Conservation (phyloP, 2,888 invertebrate genomes). For the Eugnorisma glareosa region DNA sequence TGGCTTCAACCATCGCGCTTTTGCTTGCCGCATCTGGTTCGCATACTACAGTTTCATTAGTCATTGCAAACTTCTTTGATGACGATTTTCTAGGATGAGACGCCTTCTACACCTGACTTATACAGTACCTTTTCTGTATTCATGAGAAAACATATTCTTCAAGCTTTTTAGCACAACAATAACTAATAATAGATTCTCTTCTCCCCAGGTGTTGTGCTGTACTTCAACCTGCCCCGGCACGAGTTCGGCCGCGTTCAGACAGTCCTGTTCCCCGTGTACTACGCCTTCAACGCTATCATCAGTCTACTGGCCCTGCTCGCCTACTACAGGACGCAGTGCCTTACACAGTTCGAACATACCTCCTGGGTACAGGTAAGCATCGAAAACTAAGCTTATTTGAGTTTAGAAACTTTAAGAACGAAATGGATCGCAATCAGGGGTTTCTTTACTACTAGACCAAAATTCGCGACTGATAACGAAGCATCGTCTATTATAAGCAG, state of each 20-base stretch:
- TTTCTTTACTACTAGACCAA: not conserved
- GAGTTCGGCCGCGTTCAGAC: conserved; percentile 97
- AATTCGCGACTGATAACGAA: not conserved
- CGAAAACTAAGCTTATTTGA: not conserved
- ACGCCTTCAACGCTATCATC: conserved; percentile 94
- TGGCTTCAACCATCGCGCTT: not conserved
- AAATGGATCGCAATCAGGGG: not conserved
- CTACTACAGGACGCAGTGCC: conserved; percentile 92
- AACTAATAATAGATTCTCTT: conserved; percentile 59
- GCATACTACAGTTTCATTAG: not conserved
- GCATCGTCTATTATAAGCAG: too few relatives aligned
- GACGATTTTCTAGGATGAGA: not conserved
- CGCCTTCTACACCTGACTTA: not conserved
- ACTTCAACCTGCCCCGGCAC: conserved; percentile 96
- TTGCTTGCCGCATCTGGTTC: not conserved
- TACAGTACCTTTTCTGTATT: not conserved
- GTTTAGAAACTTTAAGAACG: not conserved
- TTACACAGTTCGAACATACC: conserved; percentile 82
- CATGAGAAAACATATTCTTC: not conserved
- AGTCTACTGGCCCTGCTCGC: conserved; percentile 94
- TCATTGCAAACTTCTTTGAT: not conserved
- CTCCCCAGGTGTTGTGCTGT: conserved; percentile 94
- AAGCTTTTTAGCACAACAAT: conserved; percentile 25
- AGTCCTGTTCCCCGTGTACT: conserved; percentile 96
- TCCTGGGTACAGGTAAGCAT: conserved; percentile 86